Conservation (phyloP, 2,888 invertebrate species). For the Philereme transversata region DNA sequence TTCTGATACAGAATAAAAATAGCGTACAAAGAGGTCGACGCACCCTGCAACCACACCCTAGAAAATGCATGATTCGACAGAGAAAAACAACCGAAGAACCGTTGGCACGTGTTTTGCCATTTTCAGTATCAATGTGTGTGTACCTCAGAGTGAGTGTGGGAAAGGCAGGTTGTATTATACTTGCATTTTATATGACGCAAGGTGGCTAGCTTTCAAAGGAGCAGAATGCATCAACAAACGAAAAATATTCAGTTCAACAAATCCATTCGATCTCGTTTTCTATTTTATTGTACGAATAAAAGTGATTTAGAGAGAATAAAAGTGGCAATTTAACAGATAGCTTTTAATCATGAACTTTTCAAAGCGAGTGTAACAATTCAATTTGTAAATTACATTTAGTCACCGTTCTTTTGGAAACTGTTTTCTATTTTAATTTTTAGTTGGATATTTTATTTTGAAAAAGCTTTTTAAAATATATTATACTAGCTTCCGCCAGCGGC, state of each 20-base stretch:
- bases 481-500: no score
- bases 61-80: constrained; percentile 33
- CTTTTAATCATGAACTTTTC: no score
- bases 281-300: neutral
- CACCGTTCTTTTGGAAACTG: no score
- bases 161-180: no score
- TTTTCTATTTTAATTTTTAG: no score
- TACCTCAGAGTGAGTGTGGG: constrained; percentile 2
- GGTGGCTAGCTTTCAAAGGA: constrained; percentile 17
- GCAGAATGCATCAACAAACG: constrained; percentile 11
- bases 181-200: constrained; percentile 13
- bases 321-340: no score
- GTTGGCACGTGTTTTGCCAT: constrained; percentile 33
- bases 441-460: no score
- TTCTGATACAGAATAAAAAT: constrained; percentile 14
- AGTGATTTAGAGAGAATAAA: no score
- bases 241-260: constrained; percentile 25
- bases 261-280: constrained; percentile 11
- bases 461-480: no score
- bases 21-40: constrained; percentile 42
- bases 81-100: constrained; percentile 54
- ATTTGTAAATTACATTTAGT: no score
- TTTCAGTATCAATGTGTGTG: constrained; percentile 1
- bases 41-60: constrained; percentile 40
- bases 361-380: no score